Evolutionary conservation across 2,888 invertebrate species (phyloP), one percentile per base, ranked within the genome.

Genomic region (Andrena flavipes): DNA sequence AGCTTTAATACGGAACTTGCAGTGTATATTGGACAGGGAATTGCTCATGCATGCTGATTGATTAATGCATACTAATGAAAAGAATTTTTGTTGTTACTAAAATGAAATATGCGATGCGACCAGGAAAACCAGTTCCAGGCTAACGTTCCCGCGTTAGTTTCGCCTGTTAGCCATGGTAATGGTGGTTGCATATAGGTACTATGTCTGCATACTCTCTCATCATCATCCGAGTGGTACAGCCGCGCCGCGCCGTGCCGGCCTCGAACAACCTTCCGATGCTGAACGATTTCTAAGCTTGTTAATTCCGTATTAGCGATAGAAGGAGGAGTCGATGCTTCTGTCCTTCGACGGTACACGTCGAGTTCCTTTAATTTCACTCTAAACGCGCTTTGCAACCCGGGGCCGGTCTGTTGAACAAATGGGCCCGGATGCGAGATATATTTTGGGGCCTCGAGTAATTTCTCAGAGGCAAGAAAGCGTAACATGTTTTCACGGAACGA

Each of bases 101-200:
- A 86, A 78, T 86, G 87, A 87, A 84, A 87, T 76, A 82, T 77
- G 79, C 87, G 75, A 84, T 76, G 80, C 75, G 79, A 75, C 82
- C 67, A 65, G 82, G 86, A 79, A 88, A 89, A 88, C 89, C 88
- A 88, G 89, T 89, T 89, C 82, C 84, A 77, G 79, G n/a, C 77
- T 79, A 65, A 67, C 76, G 87, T 82, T 82, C 75, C 84, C 83
- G 85, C 71, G 86, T 86, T 82, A 76, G 77, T 80, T 79, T 84
- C 82, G 76, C 80, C 76, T 70, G 79, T 80, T 80, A 82, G 80
- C 75, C 76, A 80, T 78, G 84, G 76, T 87, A 82, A 88, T 79
- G 68, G 77, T 56, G 33, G 35, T 78, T 51, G 33, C 74, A 20
- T 67, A 65, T 48, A 62, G 42, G 42, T 16, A 42, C 42, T 16